Evolutionary conservation across 2,888 invertebrate species (phyloP).

Genomic region (Arctia plantaginis): DNA sequence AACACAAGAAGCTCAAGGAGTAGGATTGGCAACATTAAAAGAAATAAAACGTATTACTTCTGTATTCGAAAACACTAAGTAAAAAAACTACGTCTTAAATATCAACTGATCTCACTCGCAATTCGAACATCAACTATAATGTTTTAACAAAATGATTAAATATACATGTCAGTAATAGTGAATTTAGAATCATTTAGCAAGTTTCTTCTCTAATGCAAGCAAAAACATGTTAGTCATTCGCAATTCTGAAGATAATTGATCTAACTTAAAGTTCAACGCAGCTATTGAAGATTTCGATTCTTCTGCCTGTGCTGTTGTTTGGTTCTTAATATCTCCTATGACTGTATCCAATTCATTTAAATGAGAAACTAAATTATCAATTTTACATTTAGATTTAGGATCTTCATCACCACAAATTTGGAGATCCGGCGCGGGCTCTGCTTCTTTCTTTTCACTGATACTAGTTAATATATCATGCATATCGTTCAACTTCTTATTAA

Average conservation of each 20-base stretch:
- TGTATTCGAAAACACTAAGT: neutral
- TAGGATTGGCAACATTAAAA: neutral
- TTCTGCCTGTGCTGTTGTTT: slow-evolving; percentile 63
- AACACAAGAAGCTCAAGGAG: neutral
- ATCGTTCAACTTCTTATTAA: slow-evolving; percentile 70
- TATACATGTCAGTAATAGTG: neutral
- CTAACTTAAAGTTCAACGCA: slow-evolving; percentile 72
- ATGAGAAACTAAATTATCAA: slow-evolving; percentile 69
- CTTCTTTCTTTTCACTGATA: slow-evolving; percentile 48
- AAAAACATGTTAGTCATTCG: slow-evolving; percentile 71
- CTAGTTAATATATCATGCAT: slow-evolving; percentile 73
- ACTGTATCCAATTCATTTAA: slow-evolving; percentile 69
- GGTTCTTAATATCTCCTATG: slow-evolving; percentile 64
- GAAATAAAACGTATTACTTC: neutral
- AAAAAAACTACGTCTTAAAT: neutral
- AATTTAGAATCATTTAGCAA: slow-evolving; percentile 41
- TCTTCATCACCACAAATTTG: slow-evolving; percentile 28
- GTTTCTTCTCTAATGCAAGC: slow-evolving; percentile 71
- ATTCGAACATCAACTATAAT: neutral
- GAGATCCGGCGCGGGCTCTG: slow-evolving; percentile 26
- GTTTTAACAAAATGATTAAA: neutral
- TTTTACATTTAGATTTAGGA: slow-evolving; percentile 51
- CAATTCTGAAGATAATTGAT: slow-evolving; percentile 74
- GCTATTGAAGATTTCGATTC: slow-evolving; percentile 65
- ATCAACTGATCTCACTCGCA: neutral